Base-by-base conservation (phyloP, 2,797 vertebrate genomes). In the Trachops cirrhosus region DNA sequence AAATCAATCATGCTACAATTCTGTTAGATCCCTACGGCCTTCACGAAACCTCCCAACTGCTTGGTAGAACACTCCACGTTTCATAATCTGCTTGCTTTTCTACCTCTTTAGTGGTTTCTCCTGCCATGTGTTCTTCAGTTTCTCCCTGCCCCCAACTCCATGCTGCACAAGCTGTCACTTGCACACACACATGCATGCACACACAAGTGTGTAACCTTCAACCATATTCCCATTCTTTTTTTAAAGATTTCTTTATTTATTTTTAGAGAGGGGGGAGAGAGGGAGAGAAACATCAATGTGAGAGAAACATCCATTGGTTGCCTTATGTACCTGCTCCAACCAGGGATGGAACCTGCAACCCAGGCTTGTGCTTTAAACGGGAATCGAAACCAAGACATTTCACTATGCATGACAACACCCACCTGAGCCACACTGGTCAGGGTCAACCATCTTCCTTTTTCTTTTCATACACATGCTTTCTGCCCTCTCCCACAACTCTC, bases 171-270 rank as follows among this genome's bases (percentile, higher is more conserved):
- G 15, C 26, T 1, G 9, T 16, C 32, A 12, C 16, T 3, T 32
- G 46, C 0, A 8, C 2, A 50, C 24, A 79, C 8, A 22, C 0
- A 2, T 2, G 3, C 10, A 2, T 5, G 14, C 1, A 34, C 54
- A 24, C 16, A 29, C 0, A 3, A 11, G 32, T 0, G 0, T 37
- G 39, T 0, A 32, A 21, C 50, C 2, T 22, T 54, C 24, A 41
- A 29, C n/a, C 29, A n/a, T 11, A 9, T 41, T 75, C 9, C 37
- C 19, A 75, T 77, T 75, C 29, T 93, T 10, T 62, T 62, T 29
- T 12, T 5, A 12, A 62, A 64, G 29, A n/a, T 64, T 64, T 64
- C 16, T 7, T 62, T 29, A 62, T 62, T 62, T 62, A 62, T 62
- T 32, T 62, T 62, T 64, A 64, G 62, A 64, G 62, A 64, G 14